Evolutionary conservation across 2,113 vertebrate species (phyloP).

Genomic region (Orientallactaga bullata): DNA sequence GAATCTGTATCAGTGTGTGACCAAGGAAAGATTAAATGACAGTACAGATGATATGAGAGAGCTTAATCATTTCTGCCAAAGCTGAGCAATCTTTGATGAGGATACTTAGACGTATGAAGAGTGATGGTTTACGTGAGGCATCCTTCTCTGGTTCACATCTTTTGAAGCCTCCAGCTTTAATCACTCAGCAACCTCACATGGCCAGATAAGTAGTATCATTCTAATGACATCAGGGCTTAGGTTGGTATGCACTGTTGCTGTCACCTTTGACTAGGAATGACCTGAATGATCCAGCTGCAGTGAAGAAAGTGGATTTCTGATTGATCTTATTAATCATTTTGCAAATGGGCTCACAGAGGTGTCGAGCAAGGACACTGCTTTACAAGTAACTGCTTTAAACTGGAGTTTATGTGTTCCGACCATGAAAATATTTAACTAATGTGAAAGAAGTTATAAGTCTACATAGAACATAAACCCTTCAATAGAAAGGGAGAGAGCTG

Average conservation of each 20-base stretch:
- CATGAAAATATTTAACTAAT: conserved; percentile 28
- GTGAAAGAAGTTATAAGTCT: not conserved
- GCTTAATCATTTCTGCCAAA: not conserved
- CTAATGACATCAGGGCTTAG: not conserved
- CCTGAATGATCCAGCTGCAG: not conserved
- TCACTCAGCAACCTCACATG: conserved; percentile 17
- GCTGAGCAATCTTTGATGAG: conserved; percentile 49
- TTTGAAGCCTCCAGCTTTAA: conserved; percentile 5
- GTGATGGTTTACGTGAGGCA: conserved; percentile 34
- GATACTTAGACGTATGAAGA: conserved; percentile 25
- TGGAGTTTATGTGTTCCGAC: not conserved
- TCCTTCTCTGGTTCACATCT: conserved; percentile 13
- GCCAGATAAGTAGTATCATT: conserved; percentile 9
- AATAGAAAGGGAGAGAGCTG: not conserved
- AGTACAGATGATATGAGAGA: not conserved
- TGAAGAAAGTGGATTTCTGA: not conserved
- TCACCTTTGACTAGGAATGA: not conserved
- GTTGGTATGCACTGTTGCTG: not conserved
- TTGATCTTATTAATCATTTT: conserved; percentile 30
- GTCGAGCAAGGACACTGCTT: not conserved
- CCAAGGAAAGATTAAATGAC: not conserved
- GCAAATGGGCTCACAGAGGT: not conserved
- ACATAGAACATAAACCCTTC: conserved; percentile 28
- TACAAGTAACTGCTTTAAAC: conserved; percentile 1
- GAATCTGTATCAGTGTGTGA: not conserved